A percentile compares a stretch with the other conserved stretches of the same genome.
phyloP scores from a whole-genome alignment of 2,888 invertebrate genomes.

The Hemaris fuciformis region DNA sequence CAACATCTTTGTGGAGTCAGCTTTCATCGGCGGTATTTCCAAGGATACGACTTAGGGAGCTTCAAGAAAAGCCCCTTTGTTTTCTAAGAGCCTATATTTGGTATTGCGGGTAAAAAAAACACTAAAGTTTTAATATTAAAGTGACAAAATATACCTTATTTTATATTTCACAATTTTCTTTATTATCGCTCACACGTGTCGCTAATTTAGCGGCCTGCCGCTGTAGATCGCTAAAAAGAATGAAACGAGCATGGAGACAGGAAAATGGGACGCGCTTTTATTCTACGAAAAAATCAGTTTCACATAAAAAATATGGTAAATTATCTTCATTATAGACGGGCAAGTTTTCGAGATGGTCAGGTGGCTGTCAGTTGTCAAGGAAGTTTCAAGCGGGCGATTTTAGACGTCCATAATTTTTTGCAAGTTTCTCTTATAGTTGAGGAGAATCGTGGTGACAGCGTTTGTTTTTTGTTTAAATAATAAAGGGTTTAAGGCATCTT shows the following conservation, averaged over 20 bases:
- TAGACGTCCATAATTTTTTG: too few relatives aligned
- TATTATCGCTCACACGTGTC: background rate
- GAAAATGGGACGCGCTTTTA: background rate
- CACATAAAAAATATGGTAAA: background rate
- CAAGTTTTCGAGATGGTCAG: background rate
- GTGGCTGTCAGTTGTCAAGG: background rate
- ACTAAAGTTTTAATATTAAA: too few relatives aligned
- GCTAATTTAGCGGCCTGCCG: background rate
- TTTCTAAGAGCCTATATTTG: too few relatives aligned
- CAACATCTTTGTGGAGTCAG: too few relatives aligned
- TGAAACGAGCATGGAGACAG: background rate
- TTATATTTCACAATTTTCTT: background rate
- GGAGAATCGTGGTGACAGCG: too few relatives aligned
- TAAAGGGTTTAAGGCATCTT: too few relatives aligned
- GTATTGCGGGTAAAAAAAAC: too few relatives aligned
- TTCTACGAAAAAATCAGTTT: slow-evolving; percentile 14
- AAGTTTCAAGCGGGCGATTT: background rate
- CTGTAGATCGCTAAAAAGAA: background rate
- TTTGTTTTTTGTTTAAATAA: too few relatives aligned
- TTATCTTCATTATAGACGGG: slow-evolving; percentile 9
- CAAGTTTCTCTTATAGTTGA: too few relatives aligned
- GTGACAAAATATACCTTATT: background rate
- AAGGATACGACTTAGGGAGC: too few relatives aligned
- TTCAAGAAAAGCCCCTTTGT: too few relatives aligned
- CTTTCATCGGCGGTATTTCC: too few relatives aligned